These are phyloP conservation scores for Papilio dardanus DNA, from an alignment of 1,140 invertebrate species.

Conservation along the genomic window DNA sequence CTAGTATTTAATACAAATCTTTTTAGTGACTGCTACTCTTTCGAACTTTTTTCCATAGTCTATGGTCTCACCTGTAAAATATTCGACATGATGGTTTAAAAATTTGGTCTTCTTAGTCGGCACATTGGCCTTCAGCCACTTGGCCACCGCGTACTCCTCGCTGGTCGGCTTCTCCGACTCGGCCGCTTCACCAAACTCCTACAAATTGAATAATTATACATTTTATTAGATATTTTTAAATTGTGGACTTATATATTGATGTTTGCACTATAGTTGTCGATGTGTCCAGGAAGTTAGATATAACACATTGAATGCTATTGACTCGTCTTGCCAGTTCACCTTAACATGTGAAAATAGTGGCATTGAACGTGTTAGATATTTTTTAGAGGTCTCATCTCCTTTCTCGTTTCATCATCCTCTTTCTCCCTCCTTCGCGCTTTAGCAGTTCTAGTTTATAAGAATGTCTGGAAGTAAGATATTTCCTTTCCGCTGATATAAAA, in stretches of 20 bases:
- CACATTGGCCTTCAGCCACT: slow-evolving; percentile 96
- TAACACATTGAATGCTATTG: too few species aligned
- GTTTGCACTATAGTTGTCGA: too few species aligned
- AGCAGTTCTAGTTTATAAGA: not conserved
- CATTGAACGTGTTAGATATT: not conserved
- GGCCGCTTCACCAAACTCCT: slow-evolving; percentile 84
- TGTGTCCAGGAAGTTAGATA: too few species aligned
- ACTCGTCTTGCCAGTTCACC: not conserved
- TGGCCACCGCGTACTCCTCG: slow-evolving; percentile 96
- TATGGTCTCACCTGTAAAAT: slow-evolving; percentile 92
- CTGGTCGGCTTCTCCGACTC: slow-evolving; percentile 90
- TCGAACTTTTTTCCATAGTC: too few species aligned
- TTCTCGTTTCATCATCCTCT: not conserved
- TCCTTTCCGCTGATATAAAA: not conserved
- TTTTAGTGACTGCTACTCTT: too few species aligned
- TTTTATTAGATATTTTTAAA: too few species aligned
- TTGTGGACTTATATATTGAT: too few species aligned
- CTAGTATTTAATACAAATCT: too few species aligned
- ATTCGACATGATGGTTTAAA: slow-evolving; percentile 97
- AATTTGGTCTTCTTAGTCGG: slow-evolving; percentile 98
- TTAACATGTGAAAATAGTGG: not conserved
- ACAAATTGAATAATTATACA: too few species aligned
- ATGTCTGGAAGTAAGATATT: not conserved
- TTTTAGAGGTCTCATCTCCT: not conserved
- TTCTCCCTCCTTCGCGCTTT: not conserved